Base-by-base conservation (phyloP, 2,113 vertebrate genomes). In the Heterochromis multidens region DNA sequence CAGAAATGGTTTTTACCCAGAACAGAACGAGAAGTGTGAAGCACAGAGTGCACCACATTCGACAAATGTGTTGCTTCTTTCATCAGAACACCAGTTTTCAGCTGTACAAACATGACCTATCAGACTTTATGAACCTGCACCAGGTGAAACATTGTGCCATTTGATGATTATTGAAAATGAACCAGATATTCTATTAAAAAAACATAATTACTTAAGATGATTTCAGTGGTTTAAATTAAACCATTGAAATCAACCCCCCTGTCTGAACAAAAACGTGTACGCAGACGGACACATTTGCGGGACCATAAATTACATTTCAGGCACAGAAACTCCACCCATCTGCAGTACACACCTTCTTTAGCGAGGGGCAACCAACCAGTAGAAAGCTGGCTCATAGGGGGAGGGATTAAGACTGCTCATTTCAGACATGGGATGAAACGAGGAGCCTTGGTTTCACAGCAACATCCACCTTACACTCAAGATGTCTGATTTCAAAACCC, bases 231-330 rank as follows among this genome's bases (percentile, higher is more conserved):
- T n/a, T n/a, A n/a, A n/a, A n/a, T n/a, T n/a, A n/a, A n/a, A n/a
- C n/a, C n/a, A n/a, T n/a, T n/a, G n/a, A n/a, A n/a, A n/a, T n/a
- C n/a, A n/a, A n/a, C n/a, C n/a, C 61, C 1, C 21, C 33, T 37
- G 21, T 63, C 12, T 0, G 62, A 63, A 65, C 33, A 0, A 2
- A 40, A 65, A 40, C 6, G 7, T 23, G 21, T 65, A 1, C 37
- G 62, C 21, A 65, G 62, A 65, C 37, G 33, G 21, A 40, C 23
- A 40, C 23, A 23, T 37, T 0, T 65, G 33, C 21, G 7, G 19
- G 61, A 37, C 61, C 23, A 2, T 37, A 37, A 63, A 63, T 1
- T 3, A 19, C 33, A 37, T 1, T 0, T 65, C 62, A 65, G 7
- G 23, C 35, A 40, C 35, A 65, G 35, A 65, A 65, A 35, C 35